Evolutionary conservation across 2,888 invertebrate species (phyloP).

Genomic region (Watsonalla cultraria): DNA sequence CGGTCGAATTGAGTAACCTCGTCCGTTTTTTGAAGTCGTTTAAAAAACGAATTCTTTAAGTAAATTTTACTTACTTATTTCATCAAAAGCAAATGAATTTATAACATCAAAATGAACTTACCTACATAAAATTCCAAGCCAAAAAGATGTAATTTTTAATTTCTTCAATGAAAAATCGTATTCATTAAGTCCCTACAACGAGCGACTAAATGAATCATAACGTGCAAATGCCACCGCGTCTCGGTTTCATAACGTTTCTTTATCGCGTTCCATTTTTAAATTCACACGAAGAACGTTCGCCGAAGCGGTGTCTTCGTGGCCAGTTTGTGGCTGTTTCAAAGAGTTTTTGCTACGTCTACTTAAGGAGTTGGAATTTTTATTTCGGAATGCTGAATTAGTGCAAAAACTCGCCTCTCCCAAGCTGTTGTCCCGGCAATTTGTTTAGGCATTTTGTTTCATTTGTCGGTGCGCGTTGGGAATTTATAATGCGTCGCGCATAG

Average conservation of each 20-base stretch:
- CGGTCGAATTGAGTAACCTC: too few species aligned
- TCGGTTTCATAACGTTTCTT: slow-evolving; percentile 48
- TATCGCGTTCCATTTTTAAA: slow-evolving; percentile 43
- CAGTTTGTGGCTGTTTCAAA: slow-evolving; percentile 30
- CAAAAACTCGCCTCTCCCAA: slow-evolving; percentile 71
- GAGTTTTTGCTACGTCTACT: slow-evolving; percentile 52
- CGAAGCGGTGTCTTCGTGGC: slow-evolving; percentile 31
- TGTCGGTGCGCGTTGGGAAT: slow-evolving; percentile 58
- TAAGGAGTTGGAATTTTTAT: slow-evolving; percentile 76
- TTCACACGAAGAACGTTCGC: slow-evolving; percentile 41
- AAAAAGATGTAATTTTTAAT: neutral
- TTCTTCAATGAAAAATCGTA: slow-evolving; percentile 1
- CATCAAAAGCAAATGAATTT: too few species aligned
- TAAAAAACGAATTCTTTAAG: too few species aligned
- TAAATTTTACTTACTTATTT: too few species aligned
- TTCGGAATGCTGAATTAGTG: slow-evolving; percentile 79
- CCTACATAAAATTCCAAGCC: neutral
- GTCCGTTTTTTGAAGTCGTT: too few species aligned
- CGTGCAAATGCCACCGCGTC: slow-evolving; percentile 29
- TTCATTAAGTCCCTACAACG: slow-evolving; percentile 12
- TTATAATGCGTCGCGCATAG: slow-evolving; percentile 52
- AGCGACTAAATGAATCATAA: slow-evolving; percentile 8
- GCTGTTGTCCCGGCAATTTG: slow-evolving; percentile 61
- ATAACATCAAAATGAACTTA: too few species aligned
- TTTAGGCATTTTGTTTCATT: slow-evolving; percentile 75